Conservation (phyloP, 2,888 invertebrate genomes). For the Caenorhabditis macrosperma region DNA sequence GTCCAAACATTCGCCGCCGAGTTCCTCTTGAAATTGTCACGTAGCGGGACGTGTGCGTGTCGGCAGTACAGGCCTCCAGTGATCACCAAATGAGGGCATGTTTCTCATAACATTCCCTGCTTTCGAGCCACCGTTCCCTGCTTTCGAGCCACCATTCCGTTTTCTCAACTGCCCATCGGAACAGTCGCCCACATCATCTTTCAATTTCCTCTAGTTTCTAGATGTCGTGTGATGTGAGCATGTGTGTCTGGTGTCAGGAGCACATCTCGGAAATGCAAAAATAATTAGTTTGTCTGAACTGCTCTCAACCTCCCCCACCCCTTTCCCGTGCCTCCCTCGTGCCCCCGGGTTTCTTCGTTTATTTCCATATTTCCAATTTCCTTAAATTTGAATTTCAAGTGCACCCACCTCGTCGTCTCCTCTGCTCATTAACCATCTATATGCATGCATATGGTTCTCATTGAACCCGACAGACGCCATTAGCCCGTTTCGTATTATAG, state of each 20-base stretch:
- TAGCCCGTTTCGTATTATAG: neutral
- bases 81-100: too few species aligned
- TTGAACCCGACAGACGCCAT: neutral
- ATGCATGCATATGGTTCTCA: too few species aligned
- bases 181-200: neutral
- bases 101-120: too few species aligned
- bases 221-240: neutral
- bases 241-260: neutral
- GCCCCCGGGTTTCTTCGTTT: neutral
- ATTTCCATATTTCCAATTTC: neutral
- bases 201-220: neutral
- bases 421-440: too few species aligned
- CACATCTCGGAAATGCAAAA: neutral
- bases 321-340: neutral
- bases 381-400: neutral
- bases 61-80: too few species aligned
- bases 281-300: slow-evolving; percentile 5
- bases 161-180: neutral
- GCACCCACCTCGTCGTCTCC: neutral
- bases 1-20: too few species aligned
- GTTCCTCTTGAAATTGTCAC: too few species aligned
- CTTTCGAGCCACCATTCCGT: neutral
- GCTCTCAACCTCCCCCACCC: neutral
- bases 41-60: too few species aligned
- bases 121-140: too few species aligned